Base-by-base conservation (phyloP, 2,888 invertebrate species). In the Drosophila anomelani region DNA sequence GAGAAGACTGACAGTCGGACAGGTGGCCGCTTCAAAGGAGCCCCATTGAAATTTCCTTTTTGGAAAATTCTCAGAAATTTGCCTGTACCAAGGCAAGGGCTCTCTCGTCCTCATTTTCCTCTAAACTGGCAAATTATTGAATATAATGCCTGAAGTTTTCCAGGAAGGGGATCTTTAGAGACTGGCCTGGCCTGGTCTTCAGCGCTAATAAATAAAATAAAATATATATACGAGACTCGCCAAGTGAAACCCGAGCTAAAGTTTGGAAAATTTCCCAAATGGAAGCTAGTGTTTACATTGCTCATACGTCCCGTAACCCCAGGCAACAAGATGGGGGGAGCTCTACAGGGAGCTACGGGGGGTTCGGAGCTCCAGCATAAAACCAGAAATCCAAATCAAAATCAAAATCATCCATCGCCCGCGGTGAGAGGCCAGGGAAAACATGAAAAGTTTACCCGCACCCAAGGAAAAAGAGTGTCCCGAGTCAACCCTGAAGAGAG, bases 391-490 rank as follows among this genome's bases (percentile, higher is more conserved):
- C 43, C 38, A 53, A 66, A 63, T 66, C 66, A 69, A 56, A 69
- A 69, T 49, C 55, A 69, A 38, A 59, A 60, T 63, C 58, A 62
- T 54, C 67, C 66, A 67, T 67, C 15, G 66, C 66, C 66, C 44
- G 44, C 36, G 51, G 20, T 5, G 1, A 29, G 26, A 38, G 13
- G 23, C 36, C 29, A 8, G 55, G 39, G 15, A 47, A 51, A 67
- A 67, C 67, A 68, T 67, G 67, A 67, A 67, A 67, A 55, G 68
- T 68, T 67, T 47, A 34, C 68, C 68, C 67, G 17, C 38, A 66
- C 46, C 47, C 39, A 20, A 34, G n/a, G 15, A 23, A 26, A 26
- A 29, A 44, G 44, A 53, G 34, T 53, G 23, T 47, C 43, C 41
- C 20, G 20, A 29, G 36, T 44, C 34, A 34, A 12, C 6, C 44